Evolutionary conservation across 1,140 invertebrate species (phyloP), one percentile per base, ranked within the genome.

Genomic region (Listronotus bonariensis): DNA sequence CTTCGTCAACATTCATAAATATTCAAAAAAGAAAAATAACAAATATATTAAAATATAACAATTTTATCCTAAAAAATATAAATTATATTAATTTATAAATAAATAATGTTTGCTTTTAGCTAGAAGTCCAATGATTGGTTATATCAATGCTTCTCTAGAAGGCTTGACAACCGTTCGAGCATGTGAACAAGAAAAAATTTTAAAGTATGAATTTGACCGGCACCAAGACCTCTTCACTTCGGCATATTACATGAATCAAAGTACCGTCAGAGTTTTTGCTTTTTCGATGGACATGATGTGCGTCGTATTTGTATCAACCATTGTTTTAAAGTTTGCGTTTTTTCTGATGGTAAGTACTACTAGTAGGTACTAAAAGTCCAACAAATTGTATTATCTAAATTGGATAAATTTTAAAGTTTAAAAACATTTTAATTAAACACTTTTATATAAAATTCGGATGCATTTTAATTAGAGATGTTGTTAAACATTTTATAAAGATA

Each of bases 211-310:
- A 60, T 87, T 86, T 65, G 85, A 86, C 71, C 76, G 79, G 34
- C 81, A 85, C 67, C 85, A 85, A 61, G 83, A 91, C 74, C 68
- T 86, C 2, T 88, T 87, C 66, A 86, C 85, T 0, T 83, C 86
- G 0, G 80, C 85, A 0, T 85, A 85, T 82, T 92, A 85, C 72
- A 82, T 90, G 72, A 90, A 87, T 68, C 81, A 87, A 58, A 80
- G 83, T 6, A 83, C 84, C 12, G 83, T 82, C 12, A 80, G 85
- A 62, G 84, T 85, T 4, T 90, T 94, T 71, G 91, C 89, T 6
- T 88, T 92, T 67, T 87, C 89, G 79, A 74, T 93, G 55, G 92
- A 95, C 77, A 84, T 89, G 73, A 81, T 92, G 14, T 91, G 89
- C 70, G 85, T 72, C 78, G 90, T 61, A 9, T 70, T 59, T 36